Conservation (phyloP, 2,797 vertebrate species). For the Gadopsis marmoratus region DNA sequence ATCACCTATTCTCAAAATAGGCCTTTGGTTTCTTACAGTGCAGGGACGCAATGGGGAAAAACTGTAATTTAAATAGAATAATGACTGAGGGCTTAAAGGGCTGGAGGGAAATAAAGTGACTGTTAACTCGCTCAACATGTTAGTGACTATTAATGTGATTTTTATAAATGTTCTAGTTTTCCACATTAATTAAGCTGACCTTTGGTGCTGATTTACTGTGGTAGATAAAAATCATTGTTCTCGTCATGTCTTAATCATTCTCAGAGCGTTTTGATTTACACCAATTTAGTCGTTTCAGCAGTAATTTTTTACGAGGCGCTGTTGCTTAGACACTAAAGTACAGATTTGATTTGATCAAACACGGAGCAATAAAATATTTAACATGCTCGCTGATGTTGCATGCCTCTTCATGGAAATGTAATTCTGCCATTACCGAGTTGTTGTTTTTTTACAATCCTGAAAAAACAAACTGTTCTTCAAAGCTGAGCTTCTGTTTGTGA, state of each 20-base stretch:
- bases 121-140: too few relatives aligned
- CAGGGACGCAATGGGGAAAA: not conserved
- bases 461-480: constrained; percentile 1
- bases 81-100: not conserved
- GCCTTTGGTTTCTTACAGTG: not conserved
- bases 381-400: constrained; percentile 11
- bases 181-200: constrained; percentile 28
- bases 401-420: constrained; percentile 11
- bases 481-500: constrained; percentile 1
- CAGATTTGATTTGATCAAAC: constrained; percentile 28
- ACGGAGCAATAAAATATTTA: constrained; percentile 42
- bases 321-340: constrained; percentile 18
- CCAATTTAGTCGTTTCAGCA: constrained; percentile 21
- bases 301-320: not conserved
- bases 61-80: not conserved
- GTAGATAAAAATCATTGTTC: constrained; percentile 25
- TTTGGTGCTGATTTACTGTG: constrained; percentile 17
- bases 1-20: not conserved
- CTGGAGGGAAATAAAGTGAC: not conserved
- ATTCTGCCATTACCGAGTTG: not conserved
- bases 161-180: not conserved
- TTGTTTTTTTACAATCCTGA: not conserved
- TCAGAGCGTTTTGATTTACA: constrained; percentile 32
- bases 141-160: not conserved
- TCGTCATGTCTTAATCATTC: constrained; percentile 26